Conservation (phyloP, 2,888 invertebrate species). For the Heliconius cydno region DNA sequence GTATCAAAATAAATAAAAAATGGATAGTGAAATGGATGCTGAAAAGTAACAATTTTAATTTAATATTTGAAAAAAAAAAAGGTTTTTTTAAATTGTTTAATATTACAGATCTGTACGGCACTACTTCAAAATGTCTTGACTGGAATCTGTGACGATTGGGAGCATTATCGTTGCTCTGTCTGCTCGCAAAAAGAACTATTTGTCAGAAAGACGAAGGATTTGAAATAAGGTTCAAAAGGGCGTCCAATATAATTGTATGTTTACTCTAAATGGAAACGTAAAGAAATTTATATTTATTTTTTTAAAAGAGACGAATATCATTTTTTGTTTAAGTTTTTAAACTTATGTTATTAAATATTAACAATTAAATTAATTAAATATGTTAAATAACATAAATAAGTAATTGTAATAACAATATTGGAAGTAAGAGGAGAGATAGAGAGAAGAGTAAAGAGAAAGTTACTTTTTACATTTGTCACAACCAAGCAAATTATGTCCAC, state of each 20-base stretch:
- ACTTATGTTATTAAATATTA: too few species aligned
- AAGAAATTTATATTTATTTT: background rate
- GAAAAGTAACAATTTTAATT: too few species aligned
- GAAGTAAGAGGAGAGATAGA: too few species aligned
- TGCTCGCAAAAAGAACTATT: constrained; percentile 70
- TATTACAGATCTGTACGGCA: too few species aligned
- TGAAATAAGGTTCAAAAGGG: constrained; percentile 42
- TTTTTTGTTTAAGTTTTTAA: background rate
- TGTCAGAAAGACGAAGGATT: constrained; percentile 58
- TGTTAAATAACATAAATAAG: background rate
- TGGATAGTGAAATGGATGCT: background rate
- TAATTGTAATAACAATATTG: too few species aligned
- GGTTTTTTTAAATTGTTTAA: too few species aligned
- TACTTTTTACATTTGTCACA: background rate
- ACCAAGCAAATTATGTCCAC: background rate
- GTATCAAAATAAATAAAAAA: background rate
- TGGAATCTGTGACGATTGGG: constrained; percentile 43
- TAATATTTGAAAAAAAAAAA: too few species aligned
- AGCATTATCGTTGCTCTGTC: constrained; percentile 73
- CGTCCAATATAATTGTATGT: constrained; percentile 29
- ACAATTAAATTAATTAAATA: too few species aligned
- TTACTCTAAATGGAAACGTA: constrained; percentile 11
- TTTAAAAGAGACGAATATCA: too few species aligned
- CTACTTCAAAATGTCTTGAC: constrained; percentile 26
- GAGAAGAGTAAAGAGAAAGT: too few species aligned